Percentiles rank a stretch among this genome's conserved stretches.
Evolutionary conservation across 2,113 vertebrate species (phyloP).

Genomic region (Macrotis lagotis): DNA sequence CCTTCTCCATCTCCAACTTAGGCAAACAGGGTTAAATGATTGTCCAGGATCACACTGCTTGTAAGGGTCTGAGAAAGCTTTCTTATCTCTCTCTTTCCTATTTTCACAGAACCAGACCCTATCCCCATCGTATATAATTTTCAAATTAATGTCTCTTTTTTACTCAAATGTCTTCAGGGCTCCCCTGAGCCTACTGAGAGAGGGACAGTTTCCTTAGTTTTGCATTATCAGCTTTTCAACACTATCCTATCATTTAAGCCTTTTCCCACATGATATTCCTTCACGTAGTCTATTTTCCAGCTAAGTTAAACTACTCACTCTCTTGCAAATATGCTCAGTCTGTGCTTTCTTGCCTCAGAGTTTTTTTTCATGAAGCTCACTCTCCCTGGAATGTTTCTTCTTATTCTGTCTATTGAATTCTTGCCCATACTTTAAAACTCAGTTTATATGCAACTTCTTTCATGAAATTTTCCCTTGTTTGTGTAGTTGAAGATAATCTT

Average conservation of each 20-base stretch:
- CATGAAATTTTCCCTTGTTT: not conserved
- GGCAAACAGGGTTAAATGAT: not conserved
- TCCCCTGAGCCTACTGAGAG: not conserved
- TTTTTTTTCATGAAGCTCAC: not conserved
- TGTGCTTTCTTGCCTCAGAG: not conserved
- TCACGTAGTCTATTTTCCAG: not conserved
- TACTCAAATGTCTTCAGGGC: not conserved
- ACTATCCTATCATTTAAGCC: not conserved
- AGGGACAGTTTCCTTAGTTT: not conserved
- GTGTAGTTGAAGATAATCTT: not conserved
- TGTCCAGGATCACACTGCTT: not conserved
- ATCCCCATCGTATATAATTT: not conserved
- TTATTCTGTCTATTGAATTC: not conserved
- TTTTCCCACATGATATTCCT: not conserved
- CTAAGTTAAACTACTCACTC: not conserved
- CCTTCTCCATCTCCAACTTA: not conserved
- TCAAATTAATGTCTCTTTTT: not conserved
- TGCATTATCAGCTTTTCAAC: not conserved
- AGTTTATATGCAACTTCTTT: not conserved
- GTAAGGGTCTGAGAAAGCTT: not conserved
- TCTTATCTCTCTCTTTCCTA: not conserved
- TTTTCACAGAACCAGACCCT: not conserved
- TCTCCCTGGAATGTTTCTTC: not conserved
- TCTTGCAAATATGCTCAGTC: not conserved
- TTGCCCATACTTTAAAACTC: not conserved